Evolutionary conservation across 1,140 invertebrate genomes (phyloP).

Genomic region (Listronotus oregonensis): DNA sequence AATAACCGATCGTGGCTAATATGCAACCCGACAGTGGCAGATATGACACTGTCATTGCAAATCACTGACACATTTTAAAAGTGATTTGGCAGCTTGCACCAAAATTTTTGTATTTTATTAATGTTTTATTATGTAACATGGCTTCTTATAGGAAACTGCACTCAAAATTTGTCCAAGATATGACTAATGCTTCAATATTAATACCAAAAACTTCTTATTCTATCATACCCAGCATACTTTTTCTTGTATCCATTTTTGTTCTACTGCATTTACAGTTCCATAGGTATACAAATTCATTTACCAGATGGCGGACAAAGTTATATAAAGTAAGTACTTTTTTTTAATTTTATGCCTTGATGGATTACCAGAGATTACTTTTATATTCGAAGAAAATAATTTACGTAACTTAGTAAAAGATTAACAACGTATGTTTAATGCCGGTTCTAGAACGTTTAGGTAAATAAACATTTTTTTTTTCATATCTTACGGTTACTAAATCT

Average conservation of each 20-base stretch:
- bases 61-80: no score
- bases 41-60: no score
- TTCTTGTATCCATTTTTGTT: slow-evolving; percentile 28
- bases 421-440: no score
- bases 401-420: background rate
- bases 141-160: slow-evolving; percentile 18
- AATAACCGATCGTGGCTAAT: no score
- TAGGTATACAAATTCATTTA: slow-evolving; percentile 13
- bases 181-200: slow-evolving; percentile 21
- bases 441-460: no score
- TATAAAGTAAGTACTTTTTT: slow-evolving; percentile 25
- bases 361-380: no score
- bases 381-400: no score
- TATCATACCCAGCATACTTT: slow-evolving; percentile 30
- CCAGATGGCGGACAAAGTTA: slow-evolving; percentile 31
- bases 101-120: no score
- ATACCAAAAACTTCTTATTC: slow-evolving; percentile 24
- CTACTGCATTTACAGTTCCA: slow-evolving; percentile 31
- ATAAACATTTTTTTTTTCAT: no score
- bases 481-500: no score
- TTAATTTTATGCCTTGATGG: background rate
- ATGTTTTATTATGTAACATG: background rate
- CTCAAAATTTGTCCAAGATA: slow-evolving; percentile 24
- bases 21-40: no score
- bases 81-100: no score